Evolutionary conservation across 2,888 invertebrate genomes (phyloP).

Genomic region (Acanthosoma haemorrhoidale): DNA sequence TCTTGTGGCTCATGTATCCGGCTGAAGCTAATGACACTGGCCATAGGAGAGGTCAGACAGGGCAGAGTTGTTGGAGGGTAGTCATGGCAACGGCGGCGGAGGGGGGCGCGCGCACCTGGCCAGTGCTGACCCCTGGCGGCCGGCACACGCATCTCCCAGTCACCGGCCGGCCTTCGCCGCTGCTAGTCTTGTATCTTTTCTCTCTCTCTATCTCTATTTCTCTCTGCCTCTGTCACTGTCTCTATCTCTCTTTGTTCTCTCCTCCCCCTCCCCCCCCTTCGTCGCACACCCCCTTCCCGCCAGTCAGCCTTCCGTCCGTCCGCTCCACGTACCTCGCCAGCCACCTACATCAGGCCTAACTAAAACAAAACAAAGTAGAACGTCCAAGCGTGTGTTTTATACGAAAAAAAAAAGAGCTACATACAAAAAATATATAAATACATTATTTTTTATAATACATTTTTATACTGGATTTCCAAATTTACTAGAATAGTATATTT

Average conservation of each 20-base stretch:
- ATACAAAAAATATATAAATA: neutral
- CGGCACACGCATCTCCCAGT: constrained; percentile 11
- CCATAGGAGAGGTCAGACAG: too few species aligned
- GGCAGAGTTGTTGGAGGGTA: neutral
- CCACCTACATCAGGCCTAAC: neutral
- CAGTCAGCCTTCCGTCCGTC: constrained; percentile 1
- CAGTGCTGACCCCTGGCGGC: constrained; percentile 2
- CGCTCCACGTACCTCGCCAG: constrained; percentile 21
- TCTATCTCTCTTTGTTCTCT: constrained; percentile 19
- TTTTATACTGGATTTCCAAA: neutral
- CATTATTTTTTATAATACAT: constrained; percentile 4
- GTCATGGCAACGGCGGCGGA: neutral
- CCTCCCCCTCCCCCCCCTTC: constrained; percentile 15
- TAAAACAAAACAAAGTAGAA: constrained; percentile 16
- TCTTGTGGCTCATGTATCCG: too few species aligned
- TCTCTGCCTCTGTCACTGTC: constrained; percentile 5
- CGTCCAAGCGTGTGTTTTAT: constrained; percentile 18
- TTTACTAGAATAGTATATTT: constrained; percentile 2
- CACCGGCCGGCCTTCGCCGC: constrained; percentile 32
- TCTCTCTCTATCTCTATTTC: constrained; percentile 29
- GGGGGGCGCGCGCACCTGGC: constrained; percentile 7
- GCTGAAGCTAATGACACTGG: too few species aligned
- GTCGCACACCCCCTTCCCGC: constrained; percentile 17
- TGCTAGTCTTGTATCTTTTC: neutral
- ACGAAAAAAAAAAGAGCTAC: constrained; percentile 9